phyloP scores from a whole-genome alignment of 2,113 vertebrate genomes.

The Carassius auratus region DNA sequence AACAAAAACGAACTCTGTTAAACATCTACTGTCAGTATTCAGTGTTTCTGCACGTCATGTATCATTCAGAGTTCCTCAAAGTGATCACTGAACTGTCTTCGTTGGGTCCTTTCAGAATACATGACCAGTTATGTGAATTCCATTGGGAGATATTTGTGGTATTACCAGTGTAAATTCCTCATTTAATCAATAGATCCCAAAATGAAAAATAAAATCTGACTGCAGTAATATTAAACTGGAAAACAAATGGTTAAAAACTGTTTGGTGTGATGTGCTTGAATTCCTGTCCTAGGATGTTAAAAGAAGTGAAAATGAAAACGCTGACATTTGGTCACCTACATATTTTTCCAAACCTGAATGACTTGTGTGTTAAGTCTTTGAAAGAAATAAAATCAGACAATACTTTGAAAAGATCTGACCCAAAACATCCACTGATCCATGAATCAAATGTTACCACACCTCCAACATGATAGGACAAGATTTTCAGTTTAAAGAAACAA shows the following conservation, averaged over 20 bases:
- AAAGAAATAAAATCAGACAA: too few relatives aligned
- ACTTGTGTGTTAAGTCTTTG: not conserved
- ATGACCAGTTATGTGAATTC: not conserved
- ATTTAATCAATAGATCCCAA: not conserved
- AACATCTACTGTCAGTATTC: not conserved
- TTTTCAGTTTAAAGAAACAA: not conserved
- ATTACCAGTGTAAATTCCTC: not conserved
- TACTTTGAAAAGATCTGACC: too few relatives aligned
- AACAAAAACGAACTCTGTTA: too few relatives aligned
- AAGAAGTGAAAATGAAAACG: not conserved
- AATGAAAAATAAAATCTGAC: too few relatives aligned
- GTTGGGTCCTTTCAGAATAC: not conserved
- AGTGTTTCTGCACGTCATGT: not conserved
- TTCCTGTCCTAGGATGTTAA: not conserved
- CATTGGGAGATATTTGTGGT: not conserved
- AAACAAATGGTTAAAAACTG: not conserved
- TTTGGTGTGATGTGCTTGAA: not conserved
- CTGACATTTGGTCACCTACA: not conserved
- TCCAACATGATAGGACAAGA: not conserved
- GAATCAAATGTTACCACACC: not conserved
- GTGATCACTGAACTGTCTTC: not conserved
- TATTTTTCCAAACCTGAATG: not conserved
- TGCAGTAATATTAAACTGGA: not conserved
- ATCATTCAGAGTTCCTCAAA: not conserved
- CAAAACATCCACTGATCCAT: not conserved